These are phyloP conservation scores for Plectrocnemia conspersa DNA, from an alignment of 1,140 invertebrate species.

Conservation along the genomic window DNA sequence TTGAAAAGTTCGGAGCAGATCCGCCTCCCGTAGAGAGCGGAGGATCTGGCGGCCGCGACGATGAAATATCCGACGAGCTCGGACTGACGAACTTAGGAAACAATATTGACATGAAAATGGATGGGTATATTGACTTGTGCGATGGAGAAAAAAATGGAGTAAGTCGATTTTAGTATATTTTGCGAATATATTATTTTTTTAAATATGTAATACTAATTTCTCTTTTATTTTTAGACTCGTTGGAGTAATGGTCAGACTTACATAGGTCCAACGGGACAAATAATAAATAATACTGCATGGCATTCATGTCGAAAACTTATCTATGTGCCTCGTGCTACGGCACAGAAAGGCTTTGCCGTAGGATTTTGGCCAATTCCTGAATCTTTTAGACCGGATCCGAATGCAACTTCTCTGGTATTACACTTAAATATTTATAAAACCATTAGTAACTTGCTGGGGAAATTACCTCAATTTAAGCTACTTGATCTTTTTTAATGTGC, in stretches of 20 bases:
- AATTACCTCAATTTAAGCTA: background rate
- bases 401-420: constrained; percentile 65
- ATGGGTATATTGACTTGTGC: constrained; percentile 26
- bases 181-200: constrained; percentile 5
- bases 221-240: constrained; percentile 35
- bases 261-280: constrained; percentile 22
- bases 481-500: constrained; percentile 41
- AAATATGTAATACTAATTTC: background rate
- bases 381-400: constrained; percentile 92
- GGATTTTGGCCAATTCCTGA: constrained; percentile 99
- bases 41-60: constrained; percentile 41
- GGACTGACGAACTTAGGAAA: constrained; percentile 37
- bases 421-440: constrained; percentile 13
- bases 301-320: constrained; percentile 84
- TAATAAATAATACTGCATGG: constrained; percentile 58
- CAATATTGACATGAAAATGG: constrained; percentile 39
- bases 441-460: background rate
- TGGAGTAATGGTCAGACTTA: constrained; percentile 34
- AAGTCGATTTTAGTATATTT: constrained; percentile 9
- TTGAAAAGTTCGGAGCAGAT: constrained; percentile 92
- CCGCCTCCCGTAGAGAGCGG: constrained; percentile 62
- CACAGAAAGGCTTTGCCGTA: constrained; percentile 85
- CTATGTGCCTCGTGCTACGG: constrained; percentile 85
- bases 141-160: constrained; percentile 33
- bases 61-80: constrained; percentile 40